A percentile compares a stretch with the other conserved stretches of the same genome.
These are phyloP conservation scores for Frieseomelitta varia DNA, from an alignment of 1,140 invertebrate genomes.

Conservation along the genomic window DNA sequence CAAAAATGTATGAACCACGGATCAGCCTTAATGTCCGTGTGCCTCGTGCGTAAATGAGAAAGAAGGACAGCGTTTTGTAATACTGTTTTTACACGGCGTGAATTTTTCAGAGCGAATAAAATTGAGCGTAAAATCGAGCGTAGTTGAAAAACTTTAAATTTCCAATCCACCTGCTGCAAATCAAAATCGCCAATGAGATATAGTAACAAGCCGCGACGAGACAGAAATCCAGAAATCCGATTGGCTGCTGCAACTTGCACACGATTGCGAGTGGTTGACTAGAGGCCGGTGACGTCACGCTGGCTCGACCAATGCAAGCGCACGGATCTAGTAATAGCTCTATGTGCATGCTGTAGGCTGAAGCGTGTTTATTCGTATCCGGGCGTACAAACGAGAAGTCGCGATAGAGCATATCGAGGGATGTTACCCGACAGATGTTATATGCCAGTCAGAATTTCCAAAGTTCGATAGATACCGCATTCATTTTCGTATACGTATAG, in stretches of 20 bases:
- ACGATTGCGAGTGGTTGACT: constrained; percentile 38
- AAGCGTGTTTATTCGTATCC: constrained; percentile 39
- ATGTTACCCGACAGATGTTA: constrained; percentile 29
- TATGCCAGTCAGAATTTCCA: constrained; percentile 18
- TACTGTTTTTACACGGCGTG: background rate
- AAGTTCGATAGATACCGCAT: constrained; percentile 11
- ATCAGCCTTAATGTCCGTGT: background rate
- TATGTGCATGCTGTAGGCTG: constrained; percentile 41
- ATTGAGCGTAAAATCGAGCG: background rate
- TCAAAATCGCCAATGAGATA: constrained; percentile 22
- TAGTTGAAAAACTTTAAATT: constrained; percentile 29
- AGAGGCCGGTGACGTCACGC: constrained; percentile 48
- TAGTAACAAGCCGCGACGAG: background rate
- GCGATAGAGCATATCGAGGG: constrained; percentile 19
- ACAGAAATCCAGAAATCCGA: background rate
- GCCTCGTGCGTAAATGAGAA: background rate
- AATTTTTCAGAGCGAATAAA: constrained; percentile 7
- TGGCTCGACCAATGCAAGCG: constrained; percentile 41
- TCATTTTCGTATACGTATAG: background rate
- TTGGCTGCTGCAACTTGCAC: constrained; percentile 46
- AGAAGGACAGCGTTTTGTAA: background rate
- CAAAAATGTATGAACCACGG: background rate
- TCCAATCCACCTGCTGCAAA: constrained; percentile 53
- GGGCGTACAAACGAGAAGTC: constrained; percentile 45
- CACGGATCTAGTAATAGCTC: constrained; percentile 22